Conservation (phyloP, 2,113 vertebrate genomes). For the Rissa tridactyla region DNA sequence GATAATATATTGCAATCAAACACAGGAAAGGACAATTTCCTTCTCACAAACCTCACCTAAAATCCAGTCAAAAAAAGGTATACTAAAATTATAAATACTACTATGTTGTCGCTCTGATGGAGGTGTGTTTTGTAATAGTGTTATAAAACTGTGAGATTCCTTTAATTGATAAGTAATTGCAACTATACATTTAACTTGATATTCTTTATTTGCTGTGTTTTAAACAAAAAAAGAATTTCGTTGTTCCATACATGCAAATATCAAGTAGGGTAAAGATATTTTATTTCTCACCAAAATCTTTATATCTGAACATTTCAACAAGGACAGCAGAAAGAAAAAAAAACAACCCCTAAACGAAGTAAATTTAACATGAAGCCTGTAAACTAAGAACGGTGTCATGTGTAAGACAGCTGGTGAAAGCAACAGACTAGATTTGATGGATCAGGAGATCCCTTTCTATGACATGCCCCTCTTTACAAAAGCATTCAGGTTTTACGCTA, state of each 20-base stretch:
- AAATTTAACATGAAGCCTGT: neutral
- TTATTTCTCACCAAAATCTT: neutral
- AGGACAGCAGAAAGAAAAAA: neutral
- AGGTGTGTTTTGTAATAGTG: neutral
- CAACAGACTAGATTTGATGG: neutral
- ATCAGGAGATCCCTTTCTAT: neutral
- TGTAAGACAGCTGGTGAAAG: neutral
- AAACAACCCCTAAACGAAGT: neutral
- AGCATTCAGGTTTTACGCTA: neutral
- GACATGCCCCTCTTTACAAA: neutral
- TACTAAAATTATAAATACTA: neutral
- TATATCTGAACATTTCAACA: neutral
- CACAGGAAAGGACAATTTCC: neutral
- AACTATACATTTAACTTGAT: neutral
- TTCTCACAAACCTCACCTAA: neutral
- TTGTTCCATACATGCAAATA: neutral
- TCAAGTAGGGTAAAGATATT: neutral
- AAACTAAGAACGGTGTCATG: neutral
- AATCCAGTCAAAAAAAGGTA: neutral
- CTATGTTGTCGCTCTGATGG: neutral
- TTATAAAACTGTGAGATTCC: neutral
- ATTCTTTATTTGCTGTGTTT: neutral
- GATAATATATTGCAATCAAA: neutral
- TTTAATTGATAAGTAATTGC: neutral
- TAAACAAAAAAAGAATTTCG: neutral